Base-by-base conservation (phyloP, 92 coral and sea anemone species). In the Montipora capitata region DNA sequence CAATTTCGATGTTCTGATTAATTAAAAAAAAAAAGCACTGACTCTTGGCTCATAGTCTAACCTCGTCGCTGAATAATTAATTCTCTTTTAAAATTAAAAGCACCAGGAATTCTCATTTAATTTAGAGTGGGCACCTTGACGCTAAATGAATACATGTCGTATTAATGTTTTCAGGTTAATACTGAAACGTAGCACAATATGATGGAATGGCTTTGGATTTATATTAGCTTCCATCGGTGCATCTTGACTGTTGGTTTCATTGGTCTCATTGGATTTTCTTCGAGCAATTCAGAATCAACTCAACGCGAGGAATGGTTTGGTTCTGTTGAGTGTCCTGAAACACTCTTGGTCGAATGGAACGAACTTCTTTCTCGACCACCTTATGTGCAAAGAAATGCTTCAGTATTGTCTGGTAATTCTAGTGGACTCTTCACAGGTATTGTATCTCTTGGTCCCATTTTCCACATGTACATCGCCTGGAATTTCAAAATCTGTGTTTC, bases 401-500 rank as follows among this genome's bases (percentile, higher is more conserved):
- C 94, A 0, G 44, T 51, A 16, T 62, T 5, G 18, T 43, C 35
- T 40, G 78, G 16, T 14, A 91, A 92, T 10, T 43, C 35, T 16
- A 72, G 16, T 18, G 94, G 94, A 27, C 89, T 91, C 38, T 71
- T 91, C 38, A 70, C 66, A 45, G 52, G 94, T 91, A 74, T 85
- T 81, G 82, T 42, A 27, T 27, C 35, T 27, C 35, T 27, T 27
- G 35, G 35, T 27, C 35, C 35, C 35, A 27, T 27, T 27, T 27
- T 27, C 35, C 35, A 27, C 35, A 27, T 0, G 35, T 27, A 27
- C 35, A 27, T 27, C 35, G 35, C 35, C 35, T 27, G 35, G 35
- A 27, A 27, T 27, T 27, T 27, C 35, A 27, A 27, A 27, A 27
- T 27, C 35, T 27, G 35, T 20, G 27, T 27, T 27, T 27, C 35